Evolutionary conservation across 2,113 vertebrate species (phyloP).

Genomic region (Globicephala melas): DNA sequence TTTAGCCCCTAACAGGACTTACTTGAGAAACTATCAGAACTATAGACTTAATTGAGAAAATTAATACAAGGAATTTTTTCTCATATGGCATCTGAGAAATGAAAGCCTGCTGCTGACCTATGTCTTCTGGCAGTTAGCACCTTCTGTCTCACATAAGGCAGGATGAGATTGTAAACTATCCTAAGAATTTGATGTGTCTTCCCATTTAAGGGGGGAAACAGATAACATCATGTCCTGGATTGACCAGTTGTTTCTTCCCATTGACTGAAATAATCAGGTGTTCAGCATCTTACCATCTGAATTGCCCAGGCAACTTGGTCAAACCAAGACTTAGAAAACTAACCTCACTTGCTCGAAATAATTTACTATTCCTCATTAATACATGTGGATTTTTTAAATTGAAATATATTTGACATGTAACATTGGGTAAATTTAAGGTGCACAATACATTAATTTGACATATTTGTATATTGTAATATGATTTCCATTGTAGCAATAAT

Average conservation of each 20-base stretch:
- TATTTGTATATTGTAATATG: background rate
- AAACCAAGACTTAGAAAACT: background rate
- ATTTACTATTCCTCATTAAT: background rate
- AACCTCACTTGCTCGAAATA: background rate
- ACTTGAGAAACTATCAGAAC: background rate
- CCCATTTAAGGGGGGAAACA: background rate
- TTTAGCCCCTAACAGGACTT: background rate
- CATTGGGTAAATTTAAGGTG: background rate
- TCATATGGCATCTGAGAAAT: background rate
- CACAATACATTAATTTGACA: background rate
- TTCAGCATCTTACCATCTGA: background rate
- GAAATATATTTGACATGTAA: background rate
- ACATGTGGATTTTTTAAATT: background rate
- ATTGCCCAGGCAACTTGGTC: background rate
- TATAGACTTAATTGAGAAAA: background rate
- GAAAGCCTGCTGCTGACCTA: background rate
- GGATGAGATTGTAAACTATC: conserved; percentile 25
- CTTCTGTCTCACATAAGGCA: background rate
- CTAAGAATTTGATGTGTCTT: conserved; percentile 34
- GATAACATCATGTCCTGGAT: background rate
- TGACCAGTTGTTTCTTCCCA: conserved; percentile 45
- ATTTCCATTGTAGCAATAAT: background rate
- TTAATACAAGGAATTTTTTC: background rate
- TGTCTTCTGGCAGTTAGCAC: background rate
- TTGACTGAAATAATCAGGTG: conserved; percentile 50